These are phyloP conservation scores for Poecilia picta DNA, from an alignment of 2,797 vertebrate species.

Conservation along the genomic window DNA sequence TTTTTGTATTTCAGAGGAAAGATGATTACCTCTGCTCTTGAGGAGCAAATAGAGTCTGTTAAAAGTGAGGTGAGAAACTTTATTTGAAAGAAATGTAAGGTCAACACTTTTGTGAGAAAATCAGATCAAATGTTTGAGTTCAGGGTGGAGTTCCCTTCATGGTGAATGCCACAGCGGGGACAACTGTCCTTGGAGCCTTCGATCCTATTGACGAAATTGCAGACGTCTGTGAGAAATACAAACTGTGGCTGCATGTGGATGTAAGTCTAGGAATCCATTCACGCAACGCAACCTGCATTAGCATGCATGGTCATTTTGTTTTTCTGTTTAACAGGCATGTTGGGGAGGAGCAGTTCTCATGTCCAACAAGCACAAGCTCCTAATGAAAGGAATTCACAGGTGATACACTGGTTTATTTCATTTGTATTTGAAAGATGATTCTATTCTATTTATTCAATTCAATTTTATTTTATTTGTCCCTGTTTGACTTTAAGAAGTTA, in stretches of 20 bases:
- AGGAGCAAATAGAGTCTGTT: slow-evolving; percentile 81
- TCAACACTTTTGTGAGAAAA: neutral
- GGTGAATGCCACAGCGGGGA: slow-evolving; percentile 86
- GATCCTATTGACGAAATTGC: slow-evolving; percentile 86
- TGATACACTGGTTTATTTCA: slow-evolving; percentile 74
- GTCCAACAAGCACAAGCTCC: slow-evolving; percentile 80
- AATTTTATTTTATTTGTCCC: too few relatives aligned
- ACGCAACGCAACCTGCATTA: neutral
- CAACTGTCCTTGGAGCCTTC: slow-evolving; percentile 86
- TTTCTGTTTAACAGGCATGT: slow-evolving; percentile 78
- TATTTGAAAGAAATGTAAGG: neutral
- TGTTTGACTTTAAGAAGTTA: too few relatives aligned
- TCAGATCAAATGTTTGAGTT: neutral
- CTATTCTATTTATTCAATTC: too few relatives aligned
- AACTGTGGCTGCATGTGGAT: slow-evolving; percentile 54
- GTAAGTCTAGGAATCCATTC: slow-evolving; percentile 20
- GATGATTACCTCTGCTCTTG: slow-evolving; percentile 88
- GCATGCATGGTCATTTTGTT: neutral
- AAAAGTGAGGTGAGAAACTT: slow-evolving; percentile 80
- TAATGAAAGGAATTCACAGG: slow-evolving; percentile 86
- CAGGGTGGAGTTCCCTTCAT: slow-evolving; percentile 86
- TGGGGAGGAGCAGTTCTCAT: slow-evolving; percentile 89
- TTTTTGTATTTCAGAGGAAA: slow-evolving; percentile 82
- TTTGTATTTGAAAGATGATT: slow-evolving; percentile 74
- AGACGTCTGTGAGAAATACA: slow-evolving; percentile 75